Evolutionary conservation across 1,140 invertebrate genomes (phyloP), one percentile per base, ranked within the genome.

Genomic region (Heliconius congener): DNA sequence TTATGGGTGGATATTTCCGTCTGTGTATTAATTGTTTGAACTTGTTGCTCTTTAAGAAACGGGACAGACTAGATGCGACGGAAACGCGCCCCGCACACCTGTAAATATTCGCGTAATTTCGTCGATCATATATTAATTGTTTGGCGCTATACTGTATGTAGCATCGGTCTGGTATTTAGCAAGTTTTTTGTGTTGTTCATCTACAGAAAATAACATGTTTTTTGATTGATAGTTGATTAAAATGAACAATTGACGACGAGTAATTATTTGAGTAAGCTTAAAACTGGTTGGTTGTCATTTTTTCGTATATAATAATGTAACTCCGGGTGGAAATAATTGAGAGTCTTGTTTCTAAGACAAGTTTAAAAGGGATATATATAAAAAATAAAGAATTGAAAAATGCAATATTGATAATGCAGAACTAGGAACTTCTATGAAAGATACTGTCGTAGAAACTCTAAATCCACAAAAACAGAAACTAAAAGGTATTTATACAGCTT

Each of bases 1-100:
- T 90, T 88, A 92, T 92, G 91, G 92, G 91, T 87, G 89, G 89
- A 91, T 93, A 89, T 92, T 89, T 93, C 92, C 92, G 91, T 88
- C 75, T 88, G 80, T 78, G 81, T 85, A 88, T 88, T 90, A 90
- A 91, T 91, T 91, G 87, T 89, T 88, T 84, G 85, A 86, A 88
- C 86, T 87, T 81, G 86, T 88, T 85, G 78, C 83, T 81, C 76
- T 81, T 81, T 85, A 85, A 75, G 81, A 84, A 90, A 90, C 89
- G 80, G 79, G 89, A 91, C 83, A 77, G 82, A 87, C 89, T 91
- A 90, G 91, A 90, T 87, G 86, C 87, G 83, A 85, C 86, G 86
- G 90, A 89, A 88, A 84, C 85, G 83, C 81, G 83, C 80, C 85
- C 82, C 78, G 84, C 84, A 88, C 90, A 92, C 87, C 91, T 93